Percentiles rank a stretch among this genome's conserved stretches.
Conservation (phyloP, 2,113 vertebrate genomes). For the Podarcis raffonei region DNA sequence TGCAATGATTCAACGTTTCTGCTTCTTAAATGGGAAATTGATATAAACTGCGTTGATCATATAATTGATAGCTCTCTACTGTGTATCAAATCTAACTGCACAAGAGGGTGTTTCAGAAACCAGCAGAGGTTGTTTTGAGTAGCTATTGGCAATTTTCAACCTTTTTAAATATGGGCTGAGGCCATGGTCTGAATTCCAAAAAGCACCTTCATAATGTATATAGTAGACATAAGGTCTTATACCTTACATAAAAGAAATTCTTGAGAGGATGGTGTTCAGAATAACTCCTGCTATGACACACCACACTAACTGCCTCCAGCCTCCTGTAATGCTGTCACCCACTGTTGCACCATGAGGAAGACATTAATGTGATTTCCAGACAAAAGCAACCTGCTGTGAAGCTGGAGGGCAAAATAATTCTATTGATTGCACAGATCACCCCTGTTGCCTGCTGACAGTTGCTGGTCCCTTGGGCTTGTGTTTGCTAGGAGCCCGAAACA, state of each 20-base stretch:
- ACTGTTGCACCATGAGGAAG: neutral
- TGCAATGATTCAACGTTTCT: neutral
- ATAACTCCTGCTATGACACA: neutral
- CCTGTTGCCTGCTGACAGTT: neutral
- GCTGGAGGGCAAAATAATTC: neutral
- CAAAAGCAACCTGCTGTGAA: neutral
- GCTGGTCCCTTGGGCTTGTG: neutral
- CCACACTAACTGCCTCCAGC: neutral
- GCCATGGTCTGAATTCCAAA: neutral
- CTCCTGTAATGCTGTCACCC: neutral
- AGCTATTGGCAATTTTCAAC: neutral
- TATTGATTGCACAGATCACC: neutral
- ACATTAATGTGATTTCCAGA: neutral
- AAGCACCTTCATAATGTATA: neutral
- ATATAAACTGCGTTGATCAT: neutral
- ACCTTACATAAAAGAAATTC: neutral
- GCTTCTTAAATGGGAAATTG: neutral
- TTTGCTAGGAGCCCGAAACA: neutral
- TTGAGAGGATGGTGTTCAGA: neutral
- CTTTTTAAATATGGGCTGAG: too few relatives aligned
- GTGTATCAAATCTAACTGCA: neutral
- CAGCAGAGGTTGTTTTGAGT: neutral
- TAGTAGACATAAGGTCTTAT: neutral
- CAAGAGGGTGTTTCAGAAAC: neutral
- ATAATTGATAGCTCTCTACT: neutral